These are phyloP conservation scores for Pogona vitticeps DNA, from an alignment of 2,113 vertebrate genomes.

Conservation along the genomic window DNA sequence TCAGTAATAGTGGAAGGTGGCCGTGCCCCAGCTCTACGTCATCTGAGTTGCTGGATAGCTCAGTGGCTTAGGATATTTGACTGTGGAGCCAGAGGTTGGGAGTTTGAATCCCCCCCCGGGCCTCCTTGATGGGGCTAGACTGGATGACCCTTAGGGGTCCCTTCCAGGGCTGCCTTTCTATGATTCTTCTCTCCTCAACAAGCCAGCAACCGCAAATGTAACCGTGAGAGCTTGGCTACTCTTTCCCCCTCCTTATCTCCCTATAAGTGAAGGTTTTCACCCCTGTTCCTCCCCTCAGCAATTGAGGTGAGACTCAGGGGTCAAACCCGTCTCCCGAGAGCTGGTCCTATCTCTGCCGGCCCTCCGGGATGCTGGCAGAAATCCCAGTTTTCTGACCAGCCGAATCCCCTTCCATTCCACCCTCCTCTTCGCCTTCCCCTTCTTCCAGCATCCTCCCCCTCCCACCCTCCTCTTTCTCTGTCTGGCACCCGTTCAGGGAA, in stretches of 20 bases:
- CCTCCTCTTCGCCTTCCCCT: background rate
- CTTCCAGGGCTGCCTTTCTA: too few species aligned
- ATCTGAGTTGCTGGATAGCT: too few species aligned
- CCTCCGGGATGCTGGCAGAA: conserved; percentile 9
- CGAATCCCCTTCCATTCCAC: background rate
- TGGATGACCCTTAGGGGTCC: too few species aligned
- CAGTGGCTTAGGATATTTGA: too few species aligned
- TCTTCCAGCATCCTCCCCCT: too few species aligned
- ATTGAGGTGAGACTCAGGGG: conserved; percentile 5
- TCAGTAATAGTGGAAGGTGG: too few species aligned
- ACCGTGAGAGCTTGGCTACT: conserved; percentile 15
- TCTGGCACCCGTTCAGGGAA: conserved; percentile 10
- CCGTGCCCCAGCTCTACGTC: too few species aligned
- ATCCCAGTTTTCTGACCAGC: conserved; percentile 3
- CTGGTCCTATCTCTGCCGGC: background rate
- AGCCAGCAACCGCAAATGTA: background rate
- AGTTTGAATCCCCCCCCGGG: too few species aligned
- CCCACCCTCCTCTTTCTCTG: background rate
- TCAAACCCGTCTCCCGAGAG: conserved; percentile 23
- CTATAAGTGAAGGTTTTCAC: conserved; percentile 15
- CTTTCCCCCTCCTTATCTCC: conserved; percentile 7
- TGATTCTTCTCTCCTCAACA: too few species aligned
- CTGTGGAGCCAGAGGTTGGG: too few species aligned
- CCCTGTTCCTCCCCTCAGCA: background rate
- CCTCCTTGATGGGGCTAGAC: too few species aligned